A percentile compares a stretch with the other conserved stretches of the same genome.
Evolutionary conservation across 2,113 vertebrate species (phyloP).

Genomic region (Crotalus helleri): DNA sequence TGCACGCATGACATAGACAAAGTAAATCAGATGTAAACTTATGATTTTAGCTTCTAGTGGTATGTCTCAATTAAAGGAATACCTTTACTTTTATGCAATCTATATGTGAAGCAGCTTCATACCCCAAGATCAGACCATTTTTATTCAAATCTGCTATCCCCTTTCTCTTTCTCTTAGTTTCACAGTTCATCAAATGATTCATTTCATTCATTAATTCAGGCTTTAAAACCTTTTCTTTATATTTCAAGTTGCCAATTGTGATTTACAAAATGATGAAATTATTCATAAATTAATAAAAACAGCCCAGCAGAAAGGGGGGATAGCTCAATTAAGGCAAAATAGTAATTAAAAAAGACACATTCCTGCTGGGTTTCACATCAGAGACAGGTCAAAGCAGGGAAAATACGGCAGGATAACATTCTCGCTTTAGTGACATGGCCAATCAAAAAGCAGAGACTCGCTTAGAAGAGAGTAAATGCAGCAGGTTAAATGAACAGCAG

Average conservation of each 20-base stretch:
- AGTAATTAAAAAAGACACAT: not conserved
- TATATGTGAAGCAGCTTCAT: not conserved
- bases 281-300: not conserved
- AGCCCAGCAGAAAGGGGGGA: not conserved
- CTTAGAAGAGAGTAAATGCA: not conserved
- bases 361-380: not conserved
- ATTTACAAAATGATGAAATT: not conserved
- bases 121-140: not conserved
- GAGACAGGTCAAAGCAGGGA: not conserved
- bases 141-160: not conserved
- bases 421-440: not conserved
- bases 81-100: not conserved
- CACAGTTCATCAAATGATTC: not conserved
- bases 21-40: not conserved
- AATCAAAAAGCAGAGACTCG: not conserved
- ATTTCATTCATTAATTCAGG: not conserved
- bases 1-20: not conserved
- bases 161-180: not conserved
- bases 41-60: not conserved
- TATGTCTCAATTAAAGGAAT: not conserved
- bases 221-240: not conserved
- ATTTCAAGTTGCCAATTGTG: not conserved
- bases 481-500: not conserved
- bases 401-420: not conserved
- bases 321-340: not conserved